Evolutionary conservation across 2,797 vertebrate species (phyloP).

Genomic region (Galaxias olidus): DNA sequence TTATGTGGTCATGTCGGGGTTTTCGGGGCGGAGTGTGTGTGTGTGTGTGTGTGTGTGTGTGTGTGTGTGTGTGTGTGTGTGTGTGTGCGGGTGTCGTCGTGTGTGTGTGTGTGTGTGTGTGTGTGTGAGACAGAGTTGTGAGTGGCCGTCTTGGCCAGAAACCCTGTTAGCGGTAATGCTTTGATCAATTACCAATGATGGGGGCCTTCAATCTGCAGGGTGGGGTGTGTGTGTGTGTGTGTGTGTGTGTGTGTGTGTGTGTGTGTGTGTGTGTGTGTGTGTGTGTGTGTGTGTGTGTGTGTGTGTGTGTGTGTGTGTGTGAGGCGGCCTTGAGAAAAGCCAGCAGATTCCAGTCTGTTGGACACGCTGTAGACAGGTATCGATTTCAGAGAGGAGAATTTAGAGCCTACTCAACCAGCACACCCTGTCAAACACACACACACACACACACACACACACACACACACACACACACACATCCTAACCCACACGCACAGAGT

Average conservation of each 20-base stretch:
- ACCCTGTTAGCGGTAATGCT: conserved; percentile 54
- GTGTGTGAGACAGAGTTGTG: conserved; percentile 2
- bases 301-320: conserved; percentile 22
- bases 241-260: conserved; percentile 9
- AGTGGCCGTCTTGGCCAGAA: conserved; percentile 31
- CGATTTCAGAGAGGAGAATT: conserved; percentile 70
- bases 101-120: conserved; percentile 31
- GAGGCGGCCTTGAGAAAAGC: conserved; percentile 60
- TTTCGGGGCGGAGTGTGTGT: conserved; percentile 7
- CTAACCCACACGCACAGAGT: conserved; percentile 12
- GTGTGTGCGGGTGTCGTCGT: conserved; percentile 6
- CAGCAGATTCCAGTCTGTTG: conserved; percentile 61
- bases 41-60: conserved; percentile 19
- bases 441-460: conserved; percentile 12
- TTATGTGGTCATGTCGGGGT: not conserved
- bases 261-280: conserved; percentile 25
- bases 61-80: conserved; percentile 40
- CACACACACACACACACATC: conserved; percentile 4
- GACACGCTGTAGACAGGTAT: conserved; percentile 69
- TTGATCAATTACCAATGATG: conserved; percentile 67
- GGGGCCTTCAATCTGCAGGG: conserved; percentile 43
- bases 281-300: conserved; percentile 22
- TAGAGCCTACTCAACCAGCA: conserved; percentile 53
- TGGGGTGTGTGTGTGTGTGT: conserved; percentile 7
- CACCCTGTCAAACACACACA: conserved; percentile 31